These are phyloP conservation scores for Oriolus oriolus DNA, from an alignment of 2,113 vertebrate species.

Conservation along the genomic window DNA sequence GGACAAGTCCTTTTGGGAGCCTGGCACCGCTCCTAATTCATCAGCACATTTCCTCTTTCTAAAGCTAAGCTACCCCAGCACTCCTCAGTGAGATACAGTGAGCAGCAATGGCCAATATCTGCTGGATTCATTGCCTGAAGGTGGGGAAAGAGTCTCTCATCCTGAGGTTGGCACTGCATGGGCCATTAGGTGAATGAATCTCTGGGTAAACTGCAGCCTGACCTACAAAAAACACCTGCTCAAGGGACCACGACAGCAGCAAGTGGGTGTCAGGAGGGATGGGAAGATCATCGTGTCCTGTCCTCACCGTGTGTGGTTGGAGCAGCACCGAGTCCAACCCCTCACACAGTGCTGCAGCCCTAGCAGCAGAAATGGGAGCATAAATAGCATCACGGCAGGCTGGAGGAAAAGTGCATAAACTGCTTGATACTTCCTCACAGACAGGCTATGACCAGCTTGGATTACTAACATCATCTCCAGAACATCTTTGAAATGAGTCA, in stretches of 20 bases:
- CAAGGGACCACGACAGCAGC: not conserved
- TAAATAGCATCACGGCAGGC: not conserved
- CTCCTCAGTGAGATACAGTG: accelerated
- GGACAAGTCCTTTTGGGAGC: not conserved
- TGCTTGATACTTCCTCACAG: not conserved
- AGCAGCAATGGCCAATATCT: not conserved
- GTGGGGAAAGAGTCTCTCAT: not conserved
- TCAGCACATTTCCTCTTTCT: not conserved
- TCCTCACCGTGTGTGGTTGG: accelerated
- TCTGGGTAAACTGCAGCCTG: not conserved
- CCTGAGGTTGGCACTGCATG: not conserved
- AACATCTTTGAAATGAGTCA: not conserved
- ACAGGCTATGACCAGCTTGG: not conserved
- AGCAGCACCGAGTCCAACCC: accelerated
- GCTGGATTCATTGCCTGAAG: not conserved
- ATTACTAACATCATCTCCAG: not conserved
- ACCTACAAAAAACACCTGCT: not conserved
- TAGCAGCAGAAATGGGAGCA: not conserved
- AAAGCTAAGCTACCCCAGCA: not conserved
- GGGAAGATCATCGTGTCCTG: not conserved
- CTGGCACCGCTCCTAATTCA: not conserved
- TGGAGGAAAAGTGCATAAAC: not conserved
- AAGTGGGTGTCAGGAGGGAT: not conserved
- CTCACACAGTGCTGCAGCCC: not conserved
- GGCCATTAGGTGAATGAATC: not conserved